Conservation (phyloP, 2,113 vertebrate genomes). For the human region GRCh38 chr9:27443001-27443500, state of each 20-base stretch:
- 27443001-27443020: background rate
- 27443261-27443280: background rate
- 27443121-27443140: background rate
- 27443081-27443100: background rate
- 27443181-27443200: accelerated
- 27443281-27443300: background rate
- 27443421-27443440: background rate
- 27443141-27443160: background rate
- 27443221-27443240: accelerated
- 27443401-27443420: background rate
- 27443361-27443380: background rate
- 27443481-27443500: background rate
- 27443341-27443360: too few relatives aligned
- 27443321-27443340: background rate
- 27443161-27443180: background rate
- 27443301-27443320: background rate
- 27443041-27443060: background rate
- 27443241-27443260: background rate
- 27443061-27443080: background rate
- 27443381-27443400: background rate
- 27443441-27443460: background rate
- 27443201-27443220: background rate
- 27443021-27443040: background rate
- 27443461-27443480: background rate
- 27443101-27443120: too few relatives aligned